Base-by-base conservation (phyloP, 2,113 vertebrate genomes). In the Oreochromis spilurus region DNA sequence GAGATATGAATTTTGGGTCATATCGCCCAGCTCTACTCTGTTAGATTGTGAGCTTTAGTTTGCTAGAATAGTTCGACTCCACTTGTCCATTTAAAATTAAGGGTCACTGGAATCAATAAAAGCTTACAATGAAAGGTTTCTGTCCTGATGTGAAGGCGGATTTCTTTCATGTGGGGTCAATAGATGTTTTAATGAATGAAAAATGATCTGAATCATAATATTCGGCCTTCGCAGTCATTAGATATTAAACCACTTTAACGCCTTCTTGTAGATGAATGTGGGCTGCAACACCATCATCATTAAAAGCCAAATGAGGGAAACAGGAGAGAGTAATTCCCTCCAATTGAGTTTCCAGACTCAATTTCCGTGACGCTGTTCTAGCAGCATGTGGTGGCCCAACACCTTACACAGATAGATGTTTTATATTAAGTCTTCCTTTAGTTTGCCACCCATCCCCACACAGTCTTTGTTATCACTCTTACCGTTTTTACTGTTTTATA, bases 181-280 rank as follows among this genome's bases (percentile, higher is more conserved):
- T 2, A 3, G 9, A 29, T 11, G 9, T 45, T 75, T 50, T 0
- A 75, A 75, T 1, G 70, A 75, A 29, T 75, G 14, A 29, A 75
- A 75, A 75, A 7, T 50, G 5, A 75, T 50, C 24, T 29, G 43
- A 75, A 75, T 75, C 9, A 75, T 50, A 75, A 48, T 0, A 48
- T 5, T 29, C 3, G 1, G 14, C 16, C 43, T 48, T 75, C 2
- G 1, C 43, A 29, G 67, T 48, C 21, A 3, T 26, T 0, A 75
- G 40, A 29, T 50, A 75, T 75, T 19, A 19, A 50, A 75, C 24
- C 70, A 75, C 16, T 75, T 75, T 29, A 75, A 75, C 4, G 4
- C 4, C 43, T 31, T 6, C 70, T 75, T 31, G 43, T 75, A 50
- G 70, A 75, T 29, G 0, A 31, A 29, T 8, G 45, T 31, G 43